phyloP scores from a whole-genome alignment of 2,888 invertebrate species.

The Tolmerus cingulatus region DNA sequence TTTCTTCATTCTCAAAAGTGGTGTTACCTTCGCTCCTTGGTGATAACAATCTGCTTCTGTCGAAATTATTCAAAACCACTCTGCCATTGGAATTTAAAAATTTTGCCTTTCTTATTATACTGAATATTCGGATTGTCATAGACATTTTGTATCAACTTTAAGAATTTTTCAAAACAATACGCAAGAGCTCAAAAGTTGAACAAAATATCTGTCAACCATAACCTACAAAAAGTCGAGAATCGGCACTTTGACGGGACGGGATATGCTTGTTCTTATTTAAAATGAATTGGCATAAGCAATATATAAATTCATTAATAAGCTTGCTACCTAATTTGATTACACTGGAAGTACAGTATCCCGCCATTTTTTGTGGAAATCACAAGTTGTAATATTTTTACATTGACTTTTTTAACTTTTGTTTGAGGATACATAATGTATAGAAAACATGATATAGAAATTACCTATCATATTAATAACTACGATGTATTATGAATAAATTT shows the following conservation, averaged over 20 bases:
- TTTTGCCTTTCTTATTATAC: background rate
- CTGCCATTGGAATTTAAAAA: background rate
- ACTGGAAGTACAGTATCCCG: too few species aligned
- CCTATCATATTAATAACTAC: too few species aligned
- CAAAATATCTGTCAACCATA: background rate
- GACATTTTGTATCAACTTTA: background rate
- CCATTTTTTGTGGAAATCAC: too few species aligned
- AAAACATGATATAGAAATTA: too few species aligned
- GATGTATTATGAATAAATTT: too few species aligned
- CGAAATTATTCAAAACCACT: background rate
- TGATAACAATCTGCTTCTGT: background rate
- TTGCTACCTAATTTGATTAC: background rate
- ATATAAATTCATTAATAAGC: background rate
- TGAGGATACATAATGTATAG: too few species aligned
- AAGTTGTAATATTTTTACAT: too few species aligned
- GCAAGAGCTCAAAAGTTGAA: background rate
- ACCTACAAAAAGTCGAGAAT: background rate
- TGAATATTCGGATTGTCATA: background rate
- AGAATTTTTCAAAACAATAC: background rate
- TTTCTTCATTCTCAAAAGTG: background rate
- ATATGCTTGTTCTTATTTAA: background rate
- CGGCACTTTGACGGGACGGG: too few species aligned
- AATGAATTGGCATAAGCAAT: background rate
- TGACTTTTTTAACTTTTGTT: too few species aligned
- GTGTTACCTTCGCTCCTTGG: background rate